Percentiles rank a stretch among this genome's conserved stretches.
phyloP scores from a whole-genome alignment of 2,113 vertebrate species.

The Sphaerodactylus townsendi region DNA sequence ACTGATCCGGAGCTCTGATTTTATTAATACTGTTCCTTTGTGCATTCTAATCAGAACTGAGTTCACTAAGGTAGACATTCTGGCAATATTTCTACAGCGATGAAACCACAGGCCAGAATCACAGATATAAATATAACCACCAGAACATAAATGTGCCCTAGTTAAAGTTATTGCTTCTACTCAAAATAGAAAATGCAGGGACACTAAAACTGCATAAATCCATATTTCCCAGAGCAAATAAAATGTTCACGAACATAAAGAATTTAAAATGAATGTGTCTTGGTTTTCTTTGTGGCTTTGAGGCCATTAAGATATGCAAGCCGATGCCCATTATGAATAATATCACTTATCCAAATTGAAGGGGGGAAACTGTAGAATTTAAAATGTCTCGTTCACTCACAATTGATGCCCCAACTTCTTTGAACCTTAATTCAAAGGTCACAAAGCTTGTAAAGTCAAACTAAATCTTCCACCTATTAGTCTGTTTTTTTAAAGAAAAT shows the following conservation, averaged over 20 bases:
- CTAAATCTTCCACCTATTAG: not conserved
- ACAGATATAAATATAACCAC: conserved; percentile 3
- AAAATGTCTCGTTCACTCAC: not conserved
- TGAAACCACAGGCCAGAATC: conserved; percentile 11
- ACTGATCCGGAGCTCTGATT: not conserved
- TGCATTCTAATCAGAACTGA: not conserved
- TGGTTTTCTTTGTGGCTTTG: not conserved
- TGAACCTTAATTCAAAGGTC: not conserved
- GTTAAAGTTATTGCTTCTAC: conserved; percentile 15
- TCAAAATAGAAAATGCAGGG: conserved; percentile 5
- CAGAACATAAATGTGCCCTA: not conserved
- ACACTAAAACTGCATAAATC: conserved; percentile 12
- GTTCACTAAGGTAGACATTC: not conserved
- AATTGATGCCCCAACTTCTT: not conserved
- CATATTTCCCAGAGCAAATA: not conserved
- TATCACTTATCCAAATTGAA: not conserved
- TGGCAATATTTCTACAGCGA: not conserved
- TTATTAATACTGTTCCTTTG: not conserved
- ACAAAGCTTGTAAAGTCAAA: not conserved
- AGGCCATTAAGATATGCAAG: not conserved
- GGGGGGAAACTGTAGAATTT: not conserved
- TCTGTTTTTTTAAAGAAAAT: not conserved
- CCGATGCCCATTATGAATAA: not conserved
- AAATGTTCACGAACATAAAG: not conserved
- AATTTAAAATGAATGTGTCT: not conserved